Evolutionary conservation across 2,113 vertebrate genomes (phyloP).

Genomic region (Archocentrus centrarchus): DNA sequence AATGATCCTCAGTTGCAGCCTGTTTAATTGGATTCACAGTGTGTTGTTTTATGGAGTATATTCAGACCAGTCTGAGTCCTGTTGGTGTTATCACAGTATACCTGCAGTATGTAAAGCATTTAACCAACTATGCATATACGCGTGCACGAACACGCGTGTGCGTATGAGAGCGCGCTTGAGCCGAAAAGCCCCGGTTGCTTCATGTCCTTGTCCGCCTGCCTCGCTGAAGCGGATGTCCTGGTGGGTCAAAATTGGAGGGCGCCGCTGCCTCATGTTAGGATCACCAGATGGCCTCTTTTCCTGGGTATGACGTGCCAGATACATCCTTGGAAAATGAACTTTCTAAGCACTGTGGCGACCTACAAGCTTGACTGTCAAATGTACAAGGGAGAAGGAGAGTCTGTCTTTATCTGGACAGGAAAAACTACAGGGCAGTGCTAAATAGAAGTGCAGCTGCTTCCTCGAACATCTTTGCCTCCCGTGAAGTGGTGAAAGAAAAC

Average conservation of each 20-base stretch:
- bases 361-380: conserved; percentile 50
- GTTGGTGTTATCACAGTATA: background rate
- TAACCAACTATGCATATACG: background rate
- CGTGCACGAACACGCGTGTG: background rate
- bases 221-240: conserved; percentile 63
- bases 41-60: background rate
- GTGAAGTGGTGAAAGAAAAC: conserved; percentile 59
- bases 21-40: background rate
- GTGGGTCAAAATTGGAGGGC: conserved; percentile 59
- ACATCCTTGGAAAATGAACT: conserved; percentile 66
- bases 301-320: conserved; percentile 45
- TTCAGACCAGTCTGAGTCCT: background rate
- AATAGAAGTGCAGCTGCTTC: conserved; percentile 78
- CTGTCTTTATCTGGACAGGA: conserved; percentile 57
- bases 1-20: background rate
- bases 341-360: conserved; percentile 48
- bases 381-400: conserved; percentile 13
- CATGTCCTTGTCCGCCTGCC: conserved; percentile 53
- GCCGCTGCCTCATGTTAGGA: conserved; percentile 52
- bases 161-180: background rate
- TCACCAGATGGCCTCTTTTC: conserved; percentile 74
- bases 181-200: conserved; percentile 17
- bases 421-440: conserved; percentile 58
- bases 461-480: conserved; percentile 57
- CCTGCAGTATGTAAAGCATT: background rate